Evolutionary conservation across 1,140 invertebrate species (phyloP).

Genomic region (Macrocentrus cingulum): DNA sequence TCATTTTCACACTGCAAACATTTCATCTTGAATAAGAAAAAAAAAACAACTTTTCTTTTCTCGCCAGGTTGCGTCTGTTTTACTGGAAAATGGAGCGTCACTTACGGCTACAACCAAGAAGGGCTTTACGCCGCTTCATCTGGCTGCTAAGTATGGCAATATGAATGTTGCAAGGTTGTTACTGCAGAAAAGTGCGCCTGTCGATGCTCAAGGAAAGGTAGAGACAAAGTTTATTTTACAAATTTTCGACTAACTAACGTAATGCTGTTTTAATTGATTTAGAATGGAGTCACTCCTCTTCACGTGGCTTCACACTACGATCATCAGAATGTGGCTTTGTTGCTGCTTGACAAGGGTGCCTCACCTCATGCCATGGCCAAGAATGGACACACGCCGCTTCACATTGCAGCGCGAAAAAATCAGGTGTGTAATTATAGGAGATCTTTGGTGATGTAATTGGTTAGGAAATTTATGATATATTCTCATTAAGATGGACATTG

Average conservation of each 20-base stretch:
- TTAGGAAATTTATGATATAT: too few species aligned
- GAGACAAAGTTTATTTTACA: too few species aligned
- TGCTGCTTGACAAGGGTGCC: constrained; percentile 91
- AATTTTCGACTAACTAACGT: background rate
- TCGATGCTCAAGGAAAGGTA: constrained; percentile 92
- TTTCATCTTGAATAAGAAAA: background rate
- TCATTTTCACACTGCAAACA: background rate
- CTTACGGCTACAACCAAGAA: constrained; percentile 91
- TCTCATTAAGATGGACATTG: constrained; percentile 74
- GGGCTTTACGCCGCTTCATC: constrained; percentile 95
- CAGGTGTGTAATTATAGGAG: constrained; percentile 64
- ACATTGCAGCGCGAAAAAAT: constrained; percentile 98
- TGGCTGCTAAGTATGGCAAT: constrained; percentile 97
- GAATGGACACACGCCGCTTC: constrained; percentile 97
- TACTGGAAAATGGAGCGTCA: constrained; percentile 92
- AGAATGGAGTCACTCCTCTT: constrained; percentile 95
- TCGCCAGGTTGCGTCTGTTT: constrained; percentile 81
- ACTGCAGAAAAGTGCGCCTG: constrained; percentile 83
- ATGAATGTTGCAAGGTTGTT: constrained; percentile 88
- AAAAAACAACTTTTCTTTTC: constrained; percentile 40
- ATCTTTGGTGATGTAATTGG: too few species aligned
- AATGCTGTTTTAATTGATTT: constrained; percentile 6
- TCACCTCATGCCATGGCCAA: constrained; percentile 94
- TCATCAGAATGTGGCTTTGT: constrained; percentile 87
- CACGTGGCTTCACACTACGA: constrained; percentile 98